phyloP scores from a whole-genome alignment of 2,888 invertebrate species.

The Tinea trinotella region DNA sequence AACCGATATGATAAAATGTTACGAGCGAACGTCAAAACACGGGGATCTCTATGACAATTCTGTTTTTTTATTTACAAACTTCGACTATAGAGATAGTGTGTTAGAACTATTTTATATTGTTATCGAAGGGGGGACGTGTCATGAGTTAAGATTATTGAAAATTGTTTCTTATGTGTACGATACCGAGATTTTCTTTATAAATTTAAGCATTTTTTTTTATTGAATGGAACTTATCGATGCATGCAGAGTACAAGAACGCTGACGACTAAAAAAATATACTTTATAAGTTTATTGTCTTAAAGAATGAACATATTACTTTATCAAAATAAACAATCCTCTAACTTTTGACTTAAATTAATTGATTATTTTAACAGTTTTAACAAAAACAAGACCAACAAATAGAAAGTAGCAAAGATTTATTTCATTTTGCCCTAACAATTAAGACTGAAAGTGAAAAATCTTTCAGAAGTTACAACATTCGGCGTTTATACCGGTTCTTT shows the following conservation, averaged over 20 bases:
- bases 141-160: conserved; percentile 13
- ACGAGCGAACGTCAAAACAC: conserved; percentile 31
- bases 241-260: too few relatives aligned
- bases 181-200: too few relatives aligned
- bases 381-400: conserved; percentile 50
- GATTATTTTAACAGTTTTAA: conserved; percentile 47
- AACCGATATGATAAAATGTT: conserved; percentile 66
- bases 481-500: conserved; percentile 58
- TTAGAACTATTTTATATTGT: conserved; percentile 9
- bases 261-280: too few relatives aligned
- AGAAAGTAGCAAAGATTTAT: conserved; percentile 61
- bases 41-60: conserved; percentile 21
- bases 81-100: conserved; percentile 42
- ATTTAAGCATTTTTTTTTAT: too few relatives aligned
- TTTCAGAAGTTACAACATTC: conserved; percentile 49
- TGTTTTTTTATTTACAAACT: conserved; percentile 56
- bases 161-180: not conserved
- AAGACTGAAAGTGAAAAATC: conserved; percentile 70
- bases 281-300: too few relatives aligned
- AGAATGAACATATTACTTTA: too few relatives aligned
- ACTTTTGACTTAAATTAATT: conserved; percentile 45
- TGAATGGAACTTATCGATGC: too few relatives aligned
- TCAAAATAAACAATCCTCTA: not conserved
- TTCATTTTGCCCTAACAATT: conserved; percentile 65
- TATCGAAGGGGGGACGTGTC: not conserved